A percentile compares a stretch with the other conserved stretches of the same genome.
Evolutionary conservation across 1,140 invertebrate species (phyloP).

Genomic region (Homalodisca vitripennis): DNA sequence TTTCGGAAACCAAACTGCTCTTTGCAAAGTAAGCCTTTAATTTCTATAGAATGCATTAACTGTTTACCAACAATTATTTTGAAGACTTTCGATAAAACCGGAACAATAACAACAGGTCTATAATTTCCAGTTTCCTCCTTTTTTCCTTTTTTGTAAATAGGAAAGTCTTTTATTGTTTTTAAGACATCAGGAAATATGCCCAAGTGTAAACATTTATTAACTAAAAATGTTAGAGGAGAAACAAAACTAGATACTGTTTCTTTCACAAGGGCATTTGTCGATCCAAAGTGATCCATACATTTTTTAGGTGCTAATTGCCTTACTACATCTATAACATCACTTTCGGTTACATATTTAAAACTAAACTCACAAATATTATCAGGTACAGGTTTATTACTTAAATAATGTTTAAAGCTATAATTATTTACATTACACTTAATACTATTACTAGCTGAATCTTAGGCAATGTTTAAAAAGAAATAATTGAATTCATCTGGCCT

Average conservation of each 20-base stretch:
- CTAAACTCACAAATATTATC: slow-evolving; percentile 13
- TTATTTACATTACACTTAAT: neutral
- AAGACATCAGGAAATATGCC: slow-evolving; percentile 1
- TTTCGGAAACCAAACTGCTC: no score
- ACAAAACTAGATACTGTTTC: slow-evolving; percentile 8
- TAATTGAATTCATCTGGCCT: slow-evolving; percentile 5
- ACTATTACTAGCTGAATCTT: slow-evolving; percentile 30
- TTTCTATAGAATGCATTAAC: slow-evolving; percentile 4
- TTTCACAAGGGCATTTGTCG: no score
- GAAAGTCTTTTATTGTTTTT: slow-evolving; percentile 15
- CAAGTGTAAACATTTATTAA: slow-evolving; percentile 1
- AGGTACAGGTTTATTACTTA: no score
- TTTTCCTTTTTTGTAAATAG: slow-evolving; percentile 19
- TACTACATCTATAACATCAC: slow-evolving; percentile 23
- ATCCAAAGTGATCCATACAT: no score
- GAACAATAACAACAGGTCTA: no score
- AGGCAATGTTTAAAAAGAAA: slow-evolving; percentile 33
- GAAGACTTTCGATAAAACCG: slow-evolving; percentile 15
- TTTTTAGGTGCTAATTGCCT: slow-evolving; percentile 22
- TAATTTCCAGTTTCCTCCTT: slow-evolving; percentile 13
- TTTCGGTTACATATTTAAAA: slow-evolving; percentile 16
- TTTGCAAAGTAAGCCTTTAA: slow-evolving; percentile 3
- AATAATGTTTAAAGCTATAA: no score
- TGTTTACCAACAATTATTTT: slow-evolving; percentile 17
- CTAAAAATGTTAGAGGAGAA: slow-evolving; percentile 6